phyloP scores from a whole-genome alignment of 2,888 invertebrate genomes.

The Endotricha flammealis region DNA sequence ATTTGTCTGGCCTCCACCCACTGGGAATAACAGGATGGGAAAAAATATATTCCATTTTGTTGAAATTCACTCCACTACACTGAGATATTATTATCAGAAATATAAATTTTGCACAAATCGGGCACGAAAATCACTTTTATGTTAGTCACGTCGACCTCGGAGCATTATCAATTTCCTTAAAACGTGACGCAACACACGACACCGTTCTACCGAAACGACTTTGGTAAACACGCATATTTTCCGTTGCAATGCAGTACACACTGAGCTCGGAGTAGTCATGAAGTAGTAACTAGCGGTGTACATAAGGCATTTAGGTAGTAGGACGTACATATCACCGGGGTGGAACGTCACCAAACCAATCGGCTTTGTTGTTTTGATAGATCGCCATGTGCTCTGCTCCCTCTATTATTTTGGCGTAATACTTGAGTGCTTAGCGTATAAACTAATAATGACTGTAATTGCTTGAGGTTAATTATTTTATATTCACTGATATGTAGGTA shows the following conservation, averaged over 20 bases:
- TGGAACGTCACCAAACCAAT: constrained; percentile 76
- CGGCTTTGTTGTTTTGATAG: constrained; percentile 77
- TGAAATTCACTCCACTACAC: constrained; percentile 50
- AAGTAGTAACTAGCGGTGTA: constrained; percentile 78
- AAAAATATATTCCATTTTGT: constrained; percentile 53
- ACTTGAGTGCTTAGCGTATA: constrained; percentile 22
- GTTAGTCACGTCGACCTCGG: constrained; percentile 76
- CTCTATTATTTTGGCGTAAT: constrained; percentile 44
- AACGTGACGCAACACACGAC: constrained; percentile 77
- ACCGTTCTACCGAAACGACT: constrained; percentile 78
- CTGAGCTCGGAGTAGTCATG: constrained; percentile 79
- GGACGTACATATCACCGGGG: constrained; percentile 78
- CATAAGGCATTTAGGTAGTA: constrained; percentile 79
- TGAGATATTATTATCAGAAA: constrained; percentile 37
- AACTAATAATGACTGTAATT: too few species aligned
- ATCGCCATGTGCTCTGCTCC: constrained; percentile 71
- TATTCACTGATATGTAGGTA: too few species aligned
- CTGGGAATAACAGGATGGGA: constrained; percentile 61
- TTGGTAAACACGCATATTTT: constrained; percentile 79
- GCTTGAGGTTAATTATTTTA: too few species aligned
- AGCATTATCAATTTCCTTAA: constrained; percentile 76
- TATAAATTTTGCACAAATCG: constrained; percentile 46
- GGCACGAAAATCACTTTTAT: constrained; percentile 62
- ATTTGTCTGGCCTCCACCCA: constrained; percentile 71
- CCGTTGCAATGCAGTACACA: constrained; percentile 79